Evolutionary conservation across 2,797 vertebrate genomes (phyloP).

Genomic region (Hemibagrus guttatus): DNA sequence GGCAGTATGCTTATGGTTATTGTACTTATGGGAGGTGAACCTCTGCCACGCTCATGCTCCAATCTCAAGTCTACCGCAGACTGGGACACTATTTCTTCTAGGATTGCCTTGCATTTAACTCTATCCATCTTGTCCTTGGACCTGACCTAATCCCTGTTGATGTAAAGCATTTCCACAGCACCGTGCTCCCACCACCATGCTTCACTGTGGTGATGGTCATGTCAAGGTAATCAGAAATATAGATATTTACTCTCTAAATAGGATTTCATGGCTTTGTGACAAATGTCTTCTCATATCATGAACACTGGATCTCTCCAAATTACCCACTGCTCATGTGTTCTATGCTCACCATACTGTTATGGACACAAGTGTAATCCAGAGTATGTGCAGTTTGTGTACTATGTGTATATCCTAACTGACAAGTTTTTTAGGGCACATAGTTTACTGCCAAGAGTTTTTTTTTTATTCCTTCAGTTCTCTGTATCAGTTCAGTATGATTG

Average conservation of each 20-base stretch:
- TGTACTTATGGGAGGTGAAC: not conserved
- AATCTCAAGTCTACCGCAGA: not conserved
- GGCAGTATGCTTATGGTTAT: not conserved
- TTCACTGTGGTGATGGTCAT: not conserved
- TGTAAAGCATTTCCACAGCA: not conserved
- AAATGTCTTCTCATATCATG: not conserved
- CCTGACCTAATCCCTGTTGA: not conserved
- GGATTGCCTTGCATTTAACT: not conserved
- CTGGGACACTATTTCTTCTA: not conserved
- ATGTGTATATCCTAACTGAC: not conserved
- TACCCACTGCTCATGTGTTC: not conserved
- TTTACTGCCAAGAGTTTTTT: not conserved
- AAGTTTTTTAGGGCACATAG: not conserved
- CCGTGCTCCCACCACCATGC: not conserved
- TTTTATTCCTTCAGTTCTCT: not conserved
- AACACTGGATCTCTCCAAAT: not conserved
- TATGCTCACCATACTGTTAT: not conserved
- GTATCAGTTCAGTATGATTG: not conserved
- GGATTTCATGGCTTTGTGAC: not conserved
- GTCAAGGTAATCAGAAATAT: not conserved
- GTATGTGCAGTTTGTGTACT: not conserved
- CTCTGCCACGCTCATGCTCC: not conserved
- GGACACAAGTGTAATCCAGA: not conserved
- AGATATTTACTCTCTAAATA: not conserved
- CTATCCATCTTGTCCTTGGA: not conserved